Evolutionary conservation across 2,113 vertebrate species (phyloP).

Genomic region (Salvator merianae): DNA sequence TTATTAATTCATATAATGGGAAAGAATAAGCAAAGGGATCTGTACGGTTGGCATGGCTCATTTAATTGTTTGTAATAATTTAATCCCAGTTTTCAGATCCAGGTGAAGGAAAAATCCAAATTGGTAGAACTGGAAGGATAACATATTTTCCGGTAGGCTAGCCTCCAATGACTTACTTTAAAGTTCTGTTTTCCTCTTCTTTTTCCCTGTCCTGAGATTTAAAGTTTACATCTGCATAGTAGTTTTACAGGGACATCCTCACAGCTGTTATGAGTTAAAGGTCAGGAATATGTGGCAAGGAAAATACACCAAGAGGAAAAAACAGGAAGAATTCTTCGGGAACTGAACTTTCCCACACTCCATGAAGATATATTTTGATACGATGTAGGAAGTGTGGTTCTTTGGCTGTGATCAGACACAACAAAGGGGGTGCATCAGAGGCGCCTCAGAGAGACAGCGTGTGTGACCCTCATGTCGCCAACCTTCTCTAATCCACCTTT

Average conservation of each 20-base stretch:
- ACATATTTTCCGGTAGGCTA: background rate
- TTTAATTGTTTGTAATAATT: background rate
- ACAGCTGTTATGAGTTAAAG: constrained; percentile 6
- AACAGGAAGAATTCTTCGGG: background rate
- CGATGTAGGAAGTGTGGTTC: background rate
- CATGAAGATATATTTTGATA: constrained; percentile 6
- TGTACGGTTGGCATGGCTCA: background rate
- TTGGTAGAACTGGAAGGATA: fast-evolving
- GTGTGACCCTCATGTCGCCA: too few species aligned
- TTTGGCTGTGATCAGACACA: too few species aligned
- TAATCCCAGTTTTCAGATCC: background rate
- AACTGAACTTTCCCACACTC: constrained; percentile 14
- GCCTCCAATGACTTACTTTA: constrained; percentile 1
- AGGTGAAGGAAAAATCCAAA: background rate
- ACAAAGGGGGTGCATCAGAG: too few species aligned
- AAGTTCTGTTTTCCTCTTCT: background rate
- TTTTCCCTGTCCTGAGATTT: constrained; percentile 15
- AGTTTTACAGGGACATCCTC: constrained; percentile 17
- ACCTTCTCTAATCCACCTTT: too few species aligned
- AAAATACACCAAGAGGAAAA: constrained; percentile 8
- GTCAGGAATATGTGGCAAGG: constrained; percentile 6
- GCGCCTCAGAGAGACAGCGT: too few species aligned
- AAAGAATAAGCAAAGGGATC: background rate
- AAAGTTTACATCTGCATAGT: background rate
- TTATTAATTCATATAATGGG: background rate